Percentiles rank a stretch among this genome's conserved stretches.
Evolutionary conservation across 1,140 invertebrate genomes (phyloP).

Genomic region (Parapsyche elsis): DNA sequence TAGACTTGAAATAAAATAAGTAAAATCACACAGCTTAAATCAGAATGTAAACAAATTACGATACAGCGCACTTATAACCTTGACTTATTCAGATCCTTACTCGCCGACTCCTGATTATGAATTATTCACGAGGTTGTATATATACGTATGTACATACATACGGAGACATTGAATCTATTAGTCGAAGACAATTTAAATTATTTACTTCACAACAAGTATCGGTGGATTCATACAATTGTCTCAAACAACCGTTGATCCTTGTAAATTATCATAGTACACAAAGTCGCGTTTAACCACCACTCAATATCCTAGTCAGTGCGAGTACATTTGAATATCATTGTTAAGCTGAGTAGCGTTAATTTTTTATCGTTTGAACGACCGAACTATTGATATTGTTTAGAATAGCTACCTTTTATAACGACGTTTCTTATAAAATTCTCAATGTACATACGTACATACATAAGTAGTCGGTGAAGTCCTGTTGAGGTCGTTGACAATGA

Average conservation of each 20-base stretch:
- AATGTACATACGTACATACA: no score
- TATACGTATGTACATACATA: slow-evolving; percentile 15
- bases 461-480: not conserved
- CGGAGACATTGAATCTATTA: slow-evolving; percentile 36
- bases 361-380: no score
- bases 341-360: no score
- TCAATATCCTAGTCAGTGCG: not conserved
- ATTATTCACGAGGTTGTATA: slow-evolving; percentile 33
- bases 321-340: not conserved
- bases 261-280: not conserved
- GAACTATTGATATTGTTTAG: no score
- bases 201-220: not conserved
- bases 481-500: slow-evolving; percentile 39
- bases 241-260: not conserved
- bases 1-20: not conserved
- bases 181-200: slow-evolving; percentile 29
- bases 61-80: not conserved
- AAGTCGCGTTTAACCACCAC: no score
- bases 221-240: not conserved
- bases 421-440: no score
- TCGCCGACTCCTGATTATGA: slow-evolving; percentile 6
- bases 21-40: not conserved
- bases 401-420: no score
- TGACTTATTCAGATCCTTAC: slow-evolving; percentile 40
- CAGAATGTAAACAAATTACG: not conserved